Evolutionary conservation across 2,113 vertebrate species (phyloP).

Genomic region (Notarius quadriscutis): DNA sequence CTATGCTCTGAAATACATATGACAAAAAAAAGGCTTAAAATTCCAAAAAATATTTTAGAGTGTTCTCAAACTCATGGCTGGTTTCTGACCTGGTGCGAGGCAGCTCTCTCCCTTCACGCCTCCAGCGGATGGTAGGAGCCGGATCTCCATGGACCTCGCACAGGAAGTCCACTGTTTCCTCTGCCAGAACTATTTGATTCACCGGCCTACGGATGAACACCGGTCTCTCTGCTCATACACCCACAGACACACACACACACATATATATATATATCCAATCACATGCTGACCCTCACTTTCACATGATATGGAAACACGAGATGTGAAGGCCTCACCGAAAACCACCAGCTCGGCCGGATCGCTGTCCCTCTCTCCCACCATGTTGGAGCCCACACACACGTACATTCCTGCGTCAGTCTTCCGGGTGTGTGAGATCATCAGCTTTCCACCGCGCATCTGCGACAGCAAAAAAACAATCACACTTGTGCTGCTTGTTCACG

Average conservation of each 20-base stretch:
- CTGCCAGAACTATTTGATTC: slow-evolving; percentile 91
- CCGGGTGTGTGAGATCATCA: slow-evolving; percentile 92
- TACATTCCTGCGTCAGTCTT: slow-evolving; percentile 97
- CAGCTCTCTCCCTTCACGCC: slow-evolving; percentile 90
- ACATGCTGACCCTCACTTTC: slow-evolving; percentile 4
- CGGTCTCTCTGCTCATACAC: slow-evolving; percentile 75
- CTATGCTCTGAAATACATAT: no score
- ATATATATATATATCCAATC: not conserved
- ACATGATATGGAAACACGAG: not conserved
- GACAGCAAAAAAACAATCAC: slow-evolving; percentile 50
- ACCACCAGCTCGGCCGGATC: slow-evolving; percentile 95
- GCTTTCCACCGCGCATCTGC: slow-evolving; percentile 92
- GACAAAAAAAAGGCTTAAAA: no score
- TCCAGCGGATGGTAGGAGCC: slow-evolving; percentile 90
- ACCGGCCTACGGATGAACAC: slow-evolving; percentile 92
- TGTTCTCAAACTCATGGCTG: not conserved
- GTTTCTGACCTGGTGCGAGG: slow-evolving; percentile 85
- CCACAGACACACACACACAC: not conserved
- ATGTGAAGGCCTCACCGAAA: slow-evolving; percentile 77
- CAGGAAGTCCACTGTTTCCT: slow-evolving; percentile 90
- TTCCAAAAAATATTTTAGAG: no score
- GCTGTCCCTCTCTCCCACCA: slow-evolving; percentile 96
- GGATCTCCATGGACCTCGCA: slow-evolving; percentile 96
- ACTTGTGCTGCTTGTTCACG: slow-evolving; percentile 11
- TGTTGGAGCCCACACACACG: slow-evolving; percentile 93